Evolutionary conservation across 2,888 invertebrate genomes (phyloP), one percentile per base, ranked within the genome.

Genomic region (Pseudanteris insignis): DNA sequence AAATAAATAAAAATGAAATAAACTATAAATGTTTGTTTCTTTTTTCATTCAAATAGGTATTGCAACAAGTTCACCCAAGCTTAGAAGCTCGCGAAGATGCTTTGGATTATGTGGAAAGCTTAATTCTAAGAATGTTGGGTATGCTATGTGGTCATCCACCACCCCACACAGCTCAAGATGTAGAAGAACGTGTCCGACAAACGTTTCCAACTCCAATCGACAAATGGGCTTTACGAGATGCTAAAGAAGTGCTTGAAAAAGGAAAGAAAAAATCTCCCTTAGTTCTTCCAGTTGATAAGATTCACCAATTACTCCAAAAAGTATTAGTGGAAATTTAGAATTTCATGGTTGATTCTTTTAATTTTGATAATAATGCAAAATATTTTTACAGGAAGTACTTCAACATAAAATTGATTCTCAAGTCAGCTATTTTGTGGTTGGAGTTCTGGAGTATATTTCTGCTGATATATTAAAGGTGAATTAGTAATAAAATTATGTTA

Each of bases 141-240:
- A 91, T 92, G 87, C 84, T 97, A 60, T 95, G 94, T 77, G 90
- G 90, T 21, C 88, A 89, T 70, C 92, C 93, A 14, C 87, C 89
- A 60, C 91, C 91, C 8, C 91, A 91, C 74, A 89, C 91, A 14
- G 79, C 79, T 8, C 82, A 91, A 86, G 97, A 97, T 82, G 93
- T 97, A 69, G 96, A 96, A 78, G 94, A 95, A 71, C 86, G 94
- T 64, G 94, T 97, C 24, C 88, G 90, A 66, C 90, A 90, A 69
- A 92, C 92, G 44, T 96, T 96, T 84, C 96, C 96, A n/a, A 90
- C 91, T 9, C 96, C 96, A 2, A 91, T 97, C 68, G 94, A 96
- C 82, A 88, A 88, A 77, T 96, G 96, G 95, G 94, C 96, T 38
- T 85, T 95, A 58, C 86, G 86, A 65, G 96, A 96, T 78, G 96